These are phyloP conservation scores for Cerceris ruficornis DNA, from an alignment of 2,888 invertebrate genomes.

Conservation along the genomic window DNA sequence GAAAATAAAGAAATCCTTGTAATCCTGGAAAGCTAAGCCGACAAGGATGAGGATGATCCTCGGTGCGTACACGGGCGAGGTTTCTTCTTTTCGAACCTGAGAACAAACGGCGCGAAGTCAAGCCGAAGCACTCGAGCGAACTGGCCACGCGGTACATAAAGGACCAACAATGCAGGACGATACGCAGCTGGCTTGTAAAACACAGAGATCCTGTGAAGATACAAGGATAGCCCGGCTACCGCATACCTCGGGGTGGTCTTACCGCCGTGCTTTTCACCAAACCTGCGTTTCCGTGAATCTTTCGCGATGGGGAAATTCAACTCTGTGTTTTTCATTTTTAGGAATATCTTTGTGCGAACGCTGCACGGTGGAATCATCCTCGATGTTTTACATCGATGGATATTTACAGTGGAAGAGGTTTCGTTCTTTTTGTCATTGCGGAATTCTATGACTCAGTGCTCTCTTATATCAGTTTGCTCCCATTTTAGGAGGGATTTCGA, in stretches of 20 bases:
- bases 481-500: no score
- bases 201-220: slow-evolving; percentile 79
- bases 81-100: slow-evolving; percentile 57
- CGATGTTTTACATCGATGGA: no score
- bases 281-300: slow-evolving; percentile 25
- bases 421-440: no score
- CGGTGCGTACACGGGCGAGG: slow-evolving; percentile 56
- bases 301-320: not conserved
- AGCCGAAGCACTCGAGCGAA: slow-evolving; percentile 75
- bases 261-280: slow-evolving; percentile 30
- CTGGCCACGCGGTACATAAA: slow-evolving; percentile 68
- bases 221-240: slow-evolving; percentile 55
- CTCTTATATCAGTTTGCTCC: no score
- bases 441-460: no score
- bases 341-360: not conserved
- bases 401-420: no score
- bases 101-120: slow-evolving; percentile 73
- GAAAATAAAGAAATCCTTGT: slow-evolving; percentile 74
- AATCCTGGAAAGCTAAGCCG: slow-evolving; percentile 76
- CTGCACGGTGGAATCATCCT: no score
- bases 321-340: not conserved
- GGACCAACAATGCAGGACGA: slow-evolving; percentile 75
- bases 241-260: slow-evolving; percentile 50
- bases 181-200: slow-evolving; percentile 80
- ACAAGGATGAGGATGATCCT: slow-evolving; percentile 70